Evolutionary conservation across 2,797 vertebrate genomes (phyloP), one percentile per base, ranked within the genome.

Genomic region (Coregonus ussuriensis): DNA sequence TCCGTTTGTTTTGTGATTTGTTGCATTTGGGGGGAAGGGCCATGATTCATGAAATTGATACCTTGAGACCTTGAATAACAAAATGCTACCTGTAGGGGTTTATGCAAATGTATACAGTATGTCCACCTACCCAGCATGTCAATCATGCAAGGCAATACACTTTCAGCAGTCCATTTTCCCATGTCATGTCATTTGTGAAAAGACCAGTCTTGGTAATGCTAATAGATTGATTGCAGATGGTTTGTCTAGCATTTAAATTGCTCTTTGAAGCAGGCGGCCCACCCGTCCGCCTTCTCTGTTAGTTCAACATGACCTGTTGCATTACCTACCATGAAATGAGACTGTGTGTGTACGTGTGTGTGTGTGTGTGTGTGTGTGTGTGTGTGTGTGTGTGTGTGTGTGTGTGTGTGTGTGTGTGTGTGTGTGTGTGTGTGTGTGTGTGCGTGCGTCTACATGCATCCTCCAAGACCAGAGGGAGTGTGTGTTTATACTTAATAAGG

Each of bases 401-500:
- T 65, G 56, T 62, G 62, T 63, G 72, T 74, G 72, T 47, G 70
- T 21, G 51, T 54, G 41, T 25, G 71, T 15, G 47, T 52, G 66
- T 3, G 65, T 52, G 65, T n/a, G 6, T 29, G 25, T 33, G 51
- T 18, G 7, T 47, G 9, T 59, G 59, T 31, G 9, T 16, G 59
- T 25, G 74, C 68, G 63, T 74, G 37, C 6, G 35, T 74, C 29
- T 41, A 47, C 14, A 1, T 15, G n/a, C 56, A 6, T 29, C 72
- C 31, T n/a, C 33, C 29, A 13, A 31, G 16, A 53, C 47, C n/a
- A 29, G 41, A 29, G 18, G 59, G 59, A 63, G 59, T 29, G 3
- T 65, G 59, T 65, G 56, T 75, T 25, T 33, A n/a, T 29, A 66
- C 47, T 37, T 74, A 81, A 77, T 75, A 67, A 74, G 71, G 29